These are phyloP conservation scores for Cactoblastis cactorum DNA, from an alignment of 2,888 invertebrate genomes.

Conservation along the genomic window DNA sequence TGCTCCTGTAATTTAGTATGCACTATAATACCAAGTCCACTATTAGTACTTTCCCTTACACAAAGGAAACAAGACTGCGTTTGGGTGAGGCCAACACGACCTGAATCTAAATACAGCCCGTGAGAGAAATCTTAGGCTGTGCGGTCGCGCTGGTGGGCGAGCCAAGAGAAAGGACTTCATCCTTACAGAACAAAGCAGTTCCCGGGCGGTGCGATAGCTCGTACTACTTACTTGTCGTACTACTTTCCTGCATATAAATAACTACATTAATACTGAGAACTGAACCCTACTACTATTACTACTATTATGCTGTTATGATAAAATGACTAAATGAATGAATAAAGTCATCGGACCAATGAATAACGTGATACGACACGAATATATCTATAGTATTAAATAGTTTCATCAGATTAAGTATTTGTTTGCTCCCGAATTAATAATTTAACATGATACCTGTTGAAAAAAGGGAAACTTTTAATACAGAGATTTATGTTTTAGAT, in stretches of 20 bases:
- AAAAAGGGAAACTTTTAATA: neutral
- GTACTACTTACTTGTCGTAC: neutral
- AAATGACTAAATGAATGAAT: conserved; percentile 3
- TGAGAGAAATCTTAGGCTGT: conserved; percentile 65
- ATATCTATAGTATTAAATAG: conserved; percentile 1
- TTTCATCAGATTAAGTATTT: neutral
- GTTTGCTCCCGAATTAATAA: neutral
- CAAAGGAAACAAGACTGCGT: conserved; percentile 43
- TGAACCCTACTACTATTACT: too few species aligned
- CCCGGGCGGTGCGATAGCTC: neutral
- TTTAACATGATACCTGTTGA: neutral
- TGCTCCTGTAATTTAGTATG: neutral
- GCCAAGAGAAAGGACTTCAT: conserved; percentile 59
- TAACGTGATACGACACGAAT: conserved; percentile 3
- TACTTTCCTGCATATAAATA: neutral
- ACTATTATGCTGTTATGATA: too few species aligned
- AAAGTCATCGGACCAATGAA: conserved; percentile 1
- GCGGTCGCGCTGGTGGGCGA: conserved; percentile 32
- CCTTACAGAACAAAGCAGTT: conserved; percentile 33
- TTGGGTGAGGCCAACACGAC: conserved; percentile 63
- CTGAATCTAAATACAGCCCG: conserved; percentile 71
- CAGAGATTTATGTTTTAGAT: neutral
- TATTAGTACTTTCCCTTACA: conserved; percentile 13
- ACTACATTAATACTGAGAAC: conserved; percentile 1
- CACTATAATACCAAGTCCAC: neutral